Evolutionary conservation across 1,140 invertebrate genomes (phyloP).

Genomic region (Cyclargus thomasi): DNA sequence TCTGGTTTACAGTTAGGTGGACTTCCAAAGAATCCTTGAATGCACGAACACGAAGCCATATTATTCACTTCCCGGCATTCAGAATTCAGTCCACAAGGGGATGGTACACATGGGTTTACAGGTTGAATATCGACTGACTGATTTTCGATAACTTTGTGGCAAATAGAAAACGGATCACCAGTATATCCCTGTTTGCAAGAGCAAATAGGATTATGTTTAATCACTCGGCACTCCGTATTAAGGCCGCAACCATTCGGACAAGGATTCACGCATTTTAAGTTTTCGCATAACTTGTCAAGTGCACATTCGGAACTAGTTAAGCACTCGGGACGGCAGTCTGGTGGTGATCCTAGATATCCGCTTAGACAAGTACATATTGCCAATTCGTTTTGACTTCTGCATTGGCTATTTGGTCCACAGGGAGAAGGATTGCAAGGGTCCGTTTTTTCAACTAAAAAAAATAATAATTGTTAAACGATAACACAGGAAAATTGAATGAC

Average conservation of each 20-base stretch:
- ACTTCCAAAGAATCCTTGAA: conserved; percentile 81
- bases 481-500: no score
- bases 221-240: conserved; percentile 77
- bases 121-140: conserved; percentile 34
- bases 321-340: conserved; percentile 81
- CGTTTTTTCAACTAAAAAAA: conserved; percentile 44
- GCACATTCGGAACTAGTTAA: conserved; percentile 80
- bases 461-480: background rate
- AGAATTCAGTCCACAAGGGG: conserved; percentile 89
- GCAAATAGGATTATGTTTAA: conserved; percentile 86
- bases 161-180: conserved; percentile 83
- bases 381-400: conserved; percentile 57
- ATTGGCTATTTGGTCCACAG: conserved; percentile 82
- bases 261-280: conserved; percentile 80
- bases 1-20: conserved; percentile 86
- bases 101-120: conserved; percentile 82
- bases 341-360: conserved; percentile 79
- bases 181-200: conserved; percentile 80
- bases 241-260: conserved; percentile 79
- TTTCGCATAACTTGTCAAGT: conserved; percentile 77
- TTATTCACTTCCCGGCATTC: conserved; percentile 85
- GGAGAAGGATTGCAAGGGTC: conserved; percentile 63
- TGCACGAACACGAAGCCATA: conserved; percentile 84
- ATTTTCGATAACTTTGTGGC: conserved; percentile 61
- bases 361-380: conserved; percentile 79